Base-by-base conservation (phyloP, 64 coral and sea anemone species). In the Platygyra sinensis region DNA sequence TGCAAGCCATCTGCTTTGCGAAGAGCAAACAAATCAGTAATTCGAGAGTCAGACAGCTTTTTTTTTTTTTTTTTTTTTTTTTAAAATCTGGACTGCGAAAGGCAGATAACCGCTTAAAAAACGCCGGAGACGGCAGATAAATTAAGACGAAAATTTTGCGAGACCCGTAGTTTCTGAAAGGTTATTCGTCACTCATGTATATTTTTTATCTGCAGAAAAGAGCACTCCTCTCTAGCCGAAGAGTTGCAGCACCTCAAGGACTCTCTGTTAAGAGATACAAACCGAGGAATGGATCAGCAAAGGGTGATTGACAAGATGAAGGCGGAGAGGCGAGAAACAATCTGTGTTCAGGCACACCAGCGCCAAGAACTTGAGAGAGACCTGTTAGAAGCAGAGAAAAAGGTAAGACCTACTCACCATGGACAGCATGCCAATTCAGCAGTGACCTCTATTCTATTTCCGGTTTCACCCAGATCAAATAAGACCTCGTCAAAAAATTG, bases 251-350 rank as follows among this genome's bases (percentile, higher is more conserved):
- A 90, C 36, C 72, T 72, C 20, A 90, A 60, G 19, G 88, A 80
- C 28, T 90, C 77, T 24, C 64, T 90, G 13, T 60, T 90, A 2
- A 78, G 88, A 30, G 88, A 90, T 27, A 90, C 76, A 5, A 90
- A 90, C 16, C 76, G 88, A 7, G 88, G 69, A 10, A 78, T 90
- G 2, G 79, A 78, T 15, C 88, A 90, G 69, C 88, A 90, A 25
- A 63, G 79, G 36, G 62, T 72, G 52, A 90, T 90, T 72, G 88
- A 90, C 25, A 80, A 90, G 17, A 90, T 90, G 88, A 90, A 76
- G 74, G 77, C 88, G 22, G 88, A 90, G 72, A 57, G 88, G 38
- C 76, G 88, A 52, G 88, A 90, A 57, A 90, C 88, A 5, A 90
- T 90, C 63, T 90, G 88, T 15, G 75, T 90, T 1, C 88, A 90